A percentile compares a stretch with the other conserved stretches of the same genome.
Conservation (phyloP, 1,140 invertebrate species). For the Bombus confusus region DNA sequence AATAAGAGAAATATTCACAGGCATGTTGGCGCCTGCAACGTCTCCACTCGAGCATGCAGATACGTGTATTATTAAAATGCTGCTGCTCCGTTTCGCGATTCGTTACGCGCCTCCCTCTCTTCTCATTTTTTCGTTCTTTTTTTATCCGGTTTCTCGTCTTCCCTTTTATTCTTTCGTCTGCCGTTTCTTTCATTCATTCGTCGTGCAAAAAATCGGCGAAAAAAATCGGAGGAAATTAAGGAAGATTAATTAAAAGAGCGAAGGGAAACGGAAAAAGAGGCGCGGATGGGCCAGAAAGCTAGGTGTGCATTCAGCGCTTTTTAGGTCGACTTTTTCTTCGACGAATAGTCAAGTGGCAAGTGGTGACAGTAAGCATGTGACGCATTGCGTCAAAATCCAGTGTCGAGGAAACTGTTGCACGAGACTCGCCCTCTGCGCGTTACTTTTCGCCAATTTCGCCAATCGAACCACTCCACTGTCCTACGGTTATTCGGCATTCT, state of each 20-base stretch:
- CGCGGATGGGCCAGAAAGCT: background rate
- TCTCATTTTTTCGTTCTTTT: background rate
- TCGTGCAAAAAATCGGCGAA: background rate
- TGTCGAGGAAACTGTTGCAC: slow-evolving; percentile 37
- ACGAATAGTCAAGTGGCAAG: slow-evolving; percentile 33
- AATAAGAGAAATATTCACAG: slow-evolving; percentile 55
- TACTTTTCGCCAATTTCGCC: background rate
- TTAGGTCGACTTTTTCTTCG: slow-evolving; percentile 53
- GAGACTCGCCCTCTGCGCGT: slow-evolving; percentile 2
- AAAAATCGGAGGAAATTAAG: background rate
- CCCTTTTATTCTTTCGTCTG: too few species aligned
- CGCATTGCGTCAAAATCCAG: slow-evolving; percentile 66
- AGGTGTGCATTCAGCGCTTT: slow-evolving; percentile 39
- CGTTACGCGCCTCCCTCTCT: background rate
- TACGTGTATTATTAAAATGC: slow-evolving; percentile 63
- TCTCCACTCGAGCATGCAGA: slow-evolving; percentile 44
- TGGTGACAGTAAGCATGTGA: slow-evolving; percentile 50
- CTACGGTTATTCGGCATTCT: background rate
- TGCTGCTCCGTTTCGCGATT: slow-evolving; percentile 37
- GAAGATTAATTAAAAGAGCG: slow-evolving; percentile 25
- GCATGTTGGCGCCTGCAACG: slow-evolving; percentile 46
- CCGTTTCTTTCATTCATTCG: background rate
- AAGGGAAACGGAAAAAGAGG: background rate
- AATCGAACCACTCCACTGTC: background rate
- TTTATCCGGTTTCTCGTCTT: background rate